Percentiles rank a stretch among this genome's conserved stretches.
Evolutionary conservation across 2,888 invertebrate species (phyloP).

Genomic region (Alviniconcha strummeri): DNA sequence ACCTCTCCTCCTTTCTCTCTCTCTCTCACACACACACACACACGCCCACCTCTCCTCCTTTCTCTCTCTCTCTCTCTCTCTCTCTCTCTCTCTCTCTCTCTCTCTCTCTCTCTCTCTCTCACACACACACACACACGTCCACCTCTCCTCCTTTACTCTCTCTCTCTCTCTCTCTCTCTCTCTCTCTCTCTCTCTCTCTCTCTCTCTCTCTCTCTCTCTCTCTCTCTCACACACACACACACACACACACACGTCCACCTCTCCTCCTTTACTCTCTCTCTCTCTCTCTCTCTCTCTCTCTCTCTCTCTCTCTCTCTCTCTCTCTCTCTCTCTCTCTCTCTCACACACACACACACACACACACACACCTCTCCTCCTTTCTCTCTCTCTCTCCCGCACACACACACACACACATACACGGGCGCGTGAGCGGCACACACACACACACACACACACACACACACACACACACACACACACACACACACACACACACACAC

Average conservation of each 20-base stretch:
- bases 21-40: conserved; percentile 6
- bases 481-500: too few relatives aligned
- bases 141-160: conserved; percentile 10
- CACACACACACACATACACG: too few relatives aligned
- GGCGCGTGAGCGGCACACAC: too few relatives aligned
- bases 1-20: too few relatives aligned
- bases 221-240: conserved; percentile 10
- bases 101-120: not conserved
- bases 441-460: too few relatives aligned
- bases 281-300: conserved; percentile 5
- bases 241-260: too few relatives aligned
- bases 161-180: conserved; percentile 24
- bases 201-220: too few relatives aligned
- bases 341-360: not conserved
- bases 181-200: not conserved
- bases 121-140: conserved; percentile 8
- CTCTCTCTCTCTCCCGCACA: not conserved
- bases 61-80: conserved; percentile 10
- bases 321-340: not conserved
- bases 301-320: not conserved
- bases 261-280: too few relatives aligned
- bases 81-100: conserved; percentile 11
- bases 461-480: too few relatives aligned
- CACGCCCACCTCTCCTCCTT: not conserved
- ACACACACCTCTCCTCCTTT: too few relatives aligned